These are phyloP conservation scores for Erynnis tages DNA, from an alignment of 2,888 invertebrate genomes.

Conservation along the genomic window DNA sequence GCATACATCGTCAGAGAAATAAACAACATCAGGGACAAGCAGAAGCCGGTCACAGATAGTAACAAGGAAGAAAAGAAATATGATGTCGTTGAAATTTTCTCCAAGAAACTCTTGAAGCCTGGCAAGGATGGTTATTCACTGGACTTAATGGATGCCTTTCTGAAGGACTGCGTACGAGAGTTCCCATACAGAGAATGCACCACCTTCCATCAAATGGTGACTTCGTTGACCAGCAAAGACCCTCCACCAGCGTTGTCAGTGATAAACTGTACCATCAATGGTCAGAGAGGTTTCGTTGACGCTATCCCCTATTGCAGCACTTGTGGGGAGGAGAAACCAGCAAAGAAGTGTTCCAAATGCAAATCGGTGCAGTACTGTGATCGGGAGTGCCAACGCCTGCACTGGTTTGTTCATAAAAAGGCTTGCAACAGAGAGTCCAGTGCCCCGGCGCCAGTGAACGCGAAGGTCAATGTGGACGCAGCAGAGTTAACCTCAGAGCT, in stretches of 20 bases:
- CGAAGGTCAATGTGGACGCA: conserved; percentile 62
- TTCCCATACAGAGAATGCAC: conserved; percentile 96
- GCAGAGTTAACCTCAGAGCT: conserved; percentile 75
- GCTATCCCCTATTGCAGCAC: conserved; percentile 88
- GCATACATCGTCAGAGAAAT: conserved; percentile 88
- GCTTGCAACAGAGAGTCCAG: conserved; percentile 86
- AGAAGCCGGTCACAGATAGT: conserved; percentile 74
- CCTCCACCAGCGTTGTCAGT: conserved; percentile 86
- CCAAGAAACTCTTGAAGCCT: conserved; percentile 88
- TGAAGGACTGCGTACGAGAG: conserved; percentile 92
- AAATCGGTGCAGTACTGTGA: conserved; percentile 97
- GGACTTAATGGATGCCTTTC: conserved; percentile 86
- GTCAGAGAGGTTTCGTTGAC: conserved; percentile 90
- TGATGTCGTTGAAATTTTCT: conserved; percentile 88
- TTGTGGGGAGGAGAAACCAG: conserved; percentile 93
- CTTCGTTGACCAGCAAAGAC: conserved; percentile 88
- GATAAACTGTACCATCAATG: conserved; percentile 91
- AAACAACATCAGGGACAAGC: conserved; percentile 85
- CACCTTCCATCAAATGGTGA: conserved; percentile 92
- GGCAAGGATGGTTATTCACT: conserved; percentile 85
- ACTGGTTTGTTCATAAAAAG: conserved; percentile 96
- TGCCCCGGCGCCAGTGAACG: conserved; percentile 48
- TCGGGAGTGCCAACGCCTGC: conserved; percentile 95
- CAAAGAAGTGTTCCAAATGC: conserved; percentile 97
- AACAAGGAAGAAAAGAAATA: conserved; percentile 78